Base-by-base conservation (phyloP, 2,113 vertebrate genomes). In the Marmota monax region DNA sequence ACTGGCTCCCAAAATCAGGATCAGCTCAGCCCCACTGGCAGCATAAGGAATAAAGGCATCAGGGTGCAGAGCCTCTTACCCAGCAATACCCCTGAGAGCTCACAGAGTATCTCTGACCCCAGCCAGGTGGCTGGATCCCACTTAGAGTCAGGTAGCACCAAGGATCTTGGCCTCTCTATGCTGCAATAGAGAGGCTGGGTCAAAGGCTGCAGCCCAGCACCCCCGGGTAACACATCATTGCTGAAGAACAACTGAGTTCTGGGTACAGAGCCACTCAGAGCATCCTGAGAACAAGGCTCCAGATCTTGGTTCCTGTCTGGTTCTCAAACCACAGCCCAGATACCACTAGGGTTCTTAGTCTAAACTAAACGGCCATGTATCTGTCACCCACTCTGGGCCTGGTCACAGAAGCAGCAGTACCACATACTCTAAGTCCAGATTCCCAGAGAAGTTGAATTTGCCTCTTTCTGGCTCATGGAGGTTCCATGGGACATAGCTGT, bases 391-490 rank as follows among this genome's bases (percentile, higher is more conserved):
- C 34, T 67, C 69, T 14, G 0, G 12, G 48, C 39, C 23, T 11
- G 7, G n/a, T 14, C 77, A 12, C 25, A 76, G 61, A n/a, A 79
- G 39, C 58, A 58, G 53, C 83, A 45, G 6, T 3, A 67, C 76
- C 91, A 98, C 99, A 53, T 98, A 99, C 99, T 99, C 98, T 69
- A 99, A 97, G 97, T 99, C 99, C 98, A 99, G 98, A 92, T 99
- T 99, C 39, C 95, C 98, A 4, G 98, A 98, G 98, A 99, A 99
- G 98, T 99, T 99, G 93, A 99, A 99, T 39, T 97, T 98, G 18
- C 98, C 99, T 98, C 98, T 99, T 87, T 99, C 98, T n/a, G 98
- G 98, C 37, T 99, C 99, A 5, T 99, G 99, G 34, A 99, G 99
- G 98, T 99, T 99, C 99, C 99, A 99, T 0, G 99, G 99, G 58